phyloP scores from a whole-genome alignment of 2,888 invertebrate species.

The Terebella lapidaria region DNA sequence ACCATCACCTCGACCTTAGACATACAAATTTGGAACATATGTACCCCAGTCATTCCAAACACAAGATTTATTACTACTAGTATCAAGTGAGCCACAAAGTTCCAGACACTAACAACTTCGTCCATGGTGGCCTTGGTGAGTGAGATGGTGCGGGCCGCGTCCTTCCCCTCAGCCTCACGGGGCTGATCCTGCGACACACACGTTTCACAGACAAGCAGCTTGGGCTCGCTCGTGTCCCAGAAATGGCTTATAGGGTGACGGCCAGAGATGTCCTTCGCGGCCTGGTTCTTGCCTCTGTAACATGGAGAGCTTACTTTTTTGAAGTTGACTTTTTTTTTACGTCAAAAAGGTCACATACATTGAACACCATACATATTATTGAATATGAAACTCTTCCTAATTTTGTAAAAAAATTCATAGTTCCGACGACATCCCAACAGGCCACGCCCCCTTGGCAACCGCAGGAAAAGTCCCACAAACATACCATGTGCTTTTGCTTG shows the following conservation, averaged over 20 bases:
- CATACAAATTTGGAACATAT: background rate
- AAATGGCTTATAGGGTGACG: slow-evolving; percentile 62
- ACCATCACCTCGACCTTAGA: slow-evolving; percentile 53
- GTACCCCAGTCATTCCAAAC: background rate
- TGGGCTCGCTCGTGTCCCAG: slow-evolving; percentile 85
- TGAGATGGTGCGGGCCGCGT: background rate
- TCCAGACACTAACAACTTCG: background rate
- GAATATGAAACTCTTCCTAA: background rate
- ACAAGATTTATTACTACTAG: background rate
- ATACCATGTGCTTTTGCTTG: too few relatives aligned
- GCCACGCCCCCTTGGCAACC: too few relatives aligned
- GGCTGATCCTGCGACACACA: background rate
- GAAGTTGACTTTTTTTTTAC: too few relatives aligned
- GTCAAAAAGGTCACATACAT: too few relatives aligned
- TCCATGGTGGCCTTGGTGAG: slow-evolving; percentile 12
- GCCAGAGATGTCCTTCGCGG: slow-evolving; percentile 56
- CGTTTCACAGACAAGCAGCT: slow-evolving; percentile 79
- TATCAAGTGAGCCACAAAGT: too few relatives aligned
- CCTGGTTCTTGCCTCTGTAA: slow-evolving; percentile 48
- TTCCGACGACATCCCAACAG: too few relatives aligned
- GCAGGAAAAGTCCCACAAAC: too few relatives aligned
- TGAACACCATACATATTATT: background rate
- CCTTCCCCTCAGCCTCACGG: background rate
- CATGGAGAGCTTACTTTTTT: too few relatives aligned
- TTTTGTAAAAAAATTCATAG: too few relatives aligned